Base-by-base conservation (phyloP, 2,888 invertebrate species). In the Rosalia funebris region DNA sequence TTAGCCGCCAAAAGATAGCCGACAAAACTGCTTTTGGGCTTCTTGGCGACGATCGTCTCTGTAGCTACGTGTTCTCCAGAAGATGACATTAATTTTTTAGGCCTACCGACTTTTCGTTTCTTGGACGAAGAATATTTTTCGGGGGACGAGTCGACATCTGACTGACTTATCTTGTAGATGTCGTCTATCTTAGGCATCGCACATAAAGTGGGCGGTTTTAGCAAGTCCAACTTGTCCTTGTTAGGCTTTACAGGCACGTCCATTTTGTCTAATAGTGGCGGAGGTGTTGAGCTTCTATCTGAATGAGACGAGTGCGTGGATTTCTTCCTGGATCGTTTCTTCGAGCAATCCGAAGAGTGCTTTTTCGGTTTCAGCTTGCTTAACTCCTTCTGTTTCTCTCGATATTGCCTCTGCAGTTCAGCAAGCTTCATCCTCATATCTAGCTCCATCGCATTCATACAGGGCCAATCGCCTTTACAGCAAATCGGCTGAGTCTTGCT, bases 351-450 rank as follows among this genome's bases (percentile, higher is more conserved):
- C 3, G 58, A 56, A 11, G 66, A 63, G 42, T 71, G 67, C 59
- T 85, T 82, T 61, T 86, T 86, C 1, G 88, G 88, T 15, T 86
- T 86, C 37, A 92, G 82, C 66, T 89, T 90, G 62, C 87, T 88
- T n/a, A 95, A 82, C 79, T 95, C 92, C 20, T 88, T 88, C 75
- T 93, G 91, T 76, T 93, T 93, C 77, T 95, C 93, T 63, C 89
- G 88, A 75, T 93, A 92, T 75, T 92, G 89, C 17, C 90, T 84
- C 73, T 94, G 92, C 19, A 95, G 83, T 50, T 94, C 93, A 15
- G 92, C 91, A 62, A 95, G 78, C 57, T 89, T 87, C 81, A 90
- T 87, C 36, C 93, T 85, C 91, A 95, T 93, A 72, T 92, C 91
- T 72, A 91, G 83, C 78, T 94, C 93, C 81, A 91, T 88, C 1